A percentile compares a stretch with the other conserved stretches of the same genome.
Evolutionary conservation across 1,140 invertebrate genomes (phyloP).

Genomic region (Bombus cullumanus): DNA sequence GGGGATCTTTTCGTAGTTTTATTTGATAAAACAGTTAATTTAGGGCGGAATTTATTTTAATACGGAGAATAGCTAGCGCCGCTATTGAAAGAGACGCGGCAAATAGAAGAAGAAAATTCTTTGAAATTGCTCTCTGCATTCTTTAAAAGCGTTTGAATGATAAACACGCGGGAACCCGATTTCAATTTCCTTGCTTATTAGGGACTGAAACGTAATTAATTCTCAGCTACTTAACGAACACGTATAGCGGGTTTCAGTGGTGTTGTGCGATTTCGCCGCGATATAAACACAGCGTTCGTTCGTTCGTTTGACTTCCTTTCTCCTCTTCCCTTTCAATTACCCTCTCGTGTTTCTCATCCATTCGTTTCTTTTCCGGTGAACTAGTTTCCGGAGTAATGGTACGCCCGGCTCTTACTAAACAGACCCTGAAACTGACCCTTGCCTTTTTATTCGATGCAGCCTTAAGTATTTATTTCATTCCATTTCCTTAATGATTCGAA

Average conservation of each 20-base stretch:
- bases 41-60: background rate
- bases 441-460: background rate
- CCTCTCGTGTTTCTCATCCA: constrained; percentile 16
- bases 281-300: constrained; percentile 16
- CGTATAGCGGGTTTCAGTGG: background rate
- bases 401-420: background rate
- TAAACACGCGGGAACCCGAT: background rate
- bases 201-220: constrained; percentile 1
- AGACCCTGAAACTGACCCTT: constrained; percentile 7
- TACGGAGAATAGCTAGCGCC: background rate
- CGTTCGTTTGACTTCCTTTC: constrained; percentile 30
- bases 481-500: constrained; percentile 9
- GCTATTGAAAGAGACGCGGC: background rate
- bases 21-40: background rate
- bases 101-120: background rate
- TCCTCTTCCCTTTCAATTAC: constrained; percentile 21
- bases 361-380: constrained; percentile 32
- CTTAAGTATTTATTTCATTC: constrained; percentile 26
- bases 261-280: background rate
- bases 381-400: constrained; percentile 17
- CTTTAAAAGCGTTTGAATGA: background rate
- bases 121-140: no score
- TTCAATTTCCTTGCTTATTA: background rate
- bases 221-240: background rate
- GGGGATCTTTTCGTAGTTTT: background rate